Percentiles rank a stretch among this genome's conserved stretches.
Evolutionary conservation across 2,113 vertebrate genomes (phyloP).

Genomic region (Cyanoderma ruficeps): DNA sequence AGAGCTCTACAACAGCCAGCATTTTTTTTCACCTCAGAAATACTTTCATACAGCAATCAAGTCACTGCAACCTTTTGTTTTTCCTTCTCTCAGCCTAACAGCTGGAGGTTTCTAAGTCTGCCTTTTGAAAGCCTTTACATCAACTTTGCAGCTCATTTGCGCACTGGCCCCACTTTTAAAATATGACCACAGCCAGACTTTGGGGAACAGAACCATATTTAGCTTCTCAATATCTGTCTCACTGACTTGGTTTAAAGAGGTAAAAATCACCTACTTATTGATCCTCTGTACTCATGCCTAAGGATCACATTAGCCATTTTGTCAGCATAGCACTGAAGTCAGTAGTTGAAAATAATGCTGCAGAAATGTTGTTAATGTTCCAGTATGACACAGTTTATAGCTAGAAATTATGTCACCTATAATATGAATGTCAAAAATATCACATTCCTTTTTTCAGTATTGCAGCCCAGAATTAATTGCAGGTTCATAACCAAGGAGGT

Average conservation of each 20-base stretch:
- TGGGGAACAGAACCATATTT: neutral
- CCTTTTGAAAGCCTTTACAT: constrained; percentile 1
- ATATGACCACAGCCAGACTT: neutral
- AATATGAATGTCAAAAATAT: neutral
- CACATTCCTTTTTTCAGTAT: neutral
- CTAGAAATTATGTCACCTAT: neutral
- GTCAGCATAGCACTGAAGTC: neutral
- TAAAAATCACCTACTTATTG: constrained; percentile 31
- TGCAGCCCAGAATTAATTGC: neutral
- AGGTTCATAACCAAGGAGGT: neutral
- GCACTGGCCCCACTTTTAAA: neutral
- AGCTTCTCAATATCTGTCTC: constrained; percentile 12
- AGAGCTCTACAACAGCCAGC: neutral
- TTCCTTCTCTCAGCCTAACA: constrained; percentile 7
- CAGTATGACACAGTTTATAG: neutral
- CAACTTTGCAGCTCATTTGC: constrained; percentile 21
- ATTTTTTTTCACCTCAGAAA: neutral
- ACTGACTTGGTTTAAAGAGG: constrained; percentile 7
- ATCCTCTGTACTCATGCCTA: neutral
- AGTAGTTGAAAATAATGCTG: neutral
- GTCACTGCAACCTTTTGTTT: neutral
- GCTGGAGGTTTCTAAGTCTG: constrained; percentile 26
- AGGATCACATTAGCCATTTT: constrained; percentile 8
- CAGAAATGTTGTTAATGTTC: neutral
- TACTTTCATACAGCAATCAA: neutral